phyloP scores from a whole-genome alignment of 2,113 vertebrate genomes.

The Scomber japonicus region DNA sequence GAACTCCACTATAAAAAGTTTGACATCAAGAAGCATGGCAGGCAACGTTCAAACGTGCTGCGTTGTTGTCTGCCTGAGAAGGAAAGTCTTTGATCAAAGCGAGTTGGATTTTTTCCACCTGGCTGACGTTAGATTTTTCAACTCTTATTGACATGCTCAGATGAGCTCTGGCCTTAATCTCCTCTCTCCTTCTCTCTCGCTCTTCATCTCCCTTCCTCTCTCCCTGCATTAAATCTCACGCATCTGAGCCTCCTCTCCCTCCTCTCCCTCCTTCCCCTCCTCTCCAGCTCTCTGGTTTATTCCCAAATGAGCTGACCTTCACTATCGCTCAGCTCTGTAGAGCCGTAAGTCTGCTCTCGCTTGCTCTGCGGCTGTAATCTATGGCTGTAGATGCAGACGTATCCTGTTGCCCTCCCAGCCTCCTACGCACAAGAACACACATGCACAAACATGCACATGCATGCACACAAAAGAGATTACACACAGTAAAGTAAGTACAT shows the following conservation, averaged over 20 bases:
- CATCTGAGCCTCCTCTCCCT: constrained; percentile 57
- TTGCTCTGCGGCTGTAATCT: constrained; percentile 65
- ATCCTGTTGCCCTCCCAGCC: constrained; percentile 72
- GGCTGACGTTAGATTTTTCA: constrained; percentile 67
- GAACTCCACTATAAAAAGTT: constrained; percentile 71
- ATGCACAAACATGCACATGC: constrained; percentile 16
- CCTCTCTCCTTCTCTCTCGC: constrained; percentile 42
- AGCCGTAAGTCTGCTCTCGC: constrained; percentile 68
- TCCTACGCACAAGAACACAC: constrained; percentile 44
- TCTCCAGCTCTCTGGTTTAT: constrained; percentile 52
- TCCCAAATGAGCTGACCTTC: constrained; percentile 77
- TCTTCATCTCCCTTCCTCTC: constrained; percentile 40
- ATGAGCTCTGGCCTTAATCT: constrained; percentile 72
- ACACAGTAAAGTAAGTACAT: constrained; percentile 48
- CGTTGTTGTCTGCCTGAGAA: constrained; percentile 52
- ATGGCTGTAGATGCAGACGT: constrained; percentile 64
- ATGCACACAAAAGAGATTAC: constrained; percentile 50
- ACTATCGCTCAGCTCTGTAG: constrained; percentile 52
- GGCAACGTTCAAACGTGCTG: constrained; percentile 48
- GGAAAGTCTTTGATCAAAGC: constrained; percentile 70
- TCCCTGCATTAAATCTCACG: constrained; percentile 65
- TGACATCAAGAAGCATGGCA: constrained; percentile 62
- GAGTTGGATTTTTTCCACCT: constrained; percentile 71
- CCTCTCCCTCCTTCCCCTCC: constrained; percentile 25
- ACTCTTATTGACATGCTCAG: constrained; percentile 71